phyloP scores from a whole-genome alignment of 2,113 vertebrate species.

The Mola mola region DNA sequence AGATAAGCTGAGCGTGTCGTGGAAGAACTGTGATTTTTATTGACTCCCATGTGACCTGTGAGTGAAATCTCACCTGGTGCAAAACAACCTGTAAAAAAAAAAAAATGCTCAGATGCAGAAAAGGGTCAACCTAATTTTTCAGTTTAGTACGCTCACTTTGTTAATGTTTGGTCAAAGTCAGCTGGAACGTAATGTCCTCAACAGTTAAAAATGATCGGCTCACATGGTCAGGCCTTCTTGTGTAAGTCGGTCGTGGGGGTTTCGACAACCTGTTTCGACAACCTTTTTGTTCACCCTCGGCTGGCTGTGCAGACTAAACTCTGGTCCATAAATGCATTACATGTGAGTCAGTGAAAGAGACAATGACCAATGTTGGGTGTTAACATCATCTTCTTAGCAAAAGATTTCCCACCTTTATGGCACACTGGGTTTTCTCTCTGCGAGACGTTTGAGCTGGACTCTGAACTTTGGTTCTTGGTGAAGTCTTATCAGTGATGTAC shows the following conservation, averaged over 20 bases:
- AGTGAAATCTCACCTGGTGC: slow-evolving; percentile 32
- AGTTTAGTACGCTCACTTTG: slow-evolving; percentile 15
- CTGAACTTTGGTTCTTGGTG: slow-evolving; percentile 27
- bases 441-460: slow-evolving; percentile 15
- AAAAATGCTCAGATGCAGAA: slow-evolving; percentile 10
- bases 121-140: slow-evolving; percentile 11
- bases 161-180: too few relatives aligned
- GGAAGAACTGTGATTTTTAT: slow-evolving; percentile 47
- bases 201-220: too few relatives aligned
- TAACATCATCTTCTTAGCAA: neutral
- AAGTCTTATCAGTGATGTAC: slow-evolving; percentile 14
- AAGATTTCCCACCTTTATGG: neutral
- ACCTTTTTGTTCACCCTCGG: slow-evolving; percentile 26
- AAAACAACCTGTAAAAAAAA: neutral
- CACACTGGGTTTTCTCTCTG: neutral
- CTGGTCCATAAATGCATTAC: slow-evolving; percentile 24
- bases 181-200: too few relatives aligned
- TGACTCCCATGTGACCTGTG: slow-evolving; percentile 27
- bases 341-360: slow-evolving; percentile 25
- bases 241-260: too few relatives aligned
- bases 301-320: slow-evolving; percentile 25
- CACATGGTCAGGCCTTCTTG: too few relatives aligned
- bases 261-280: too few relatives aligned
- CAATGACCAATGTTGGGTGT: neutral
- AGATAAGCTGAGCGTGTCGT: slow-evolving; percentile 51